phyloP scores from a whole-genome alignment of 2,888 invertebrate species.

The Mechanitis mazaeus region DNA sequence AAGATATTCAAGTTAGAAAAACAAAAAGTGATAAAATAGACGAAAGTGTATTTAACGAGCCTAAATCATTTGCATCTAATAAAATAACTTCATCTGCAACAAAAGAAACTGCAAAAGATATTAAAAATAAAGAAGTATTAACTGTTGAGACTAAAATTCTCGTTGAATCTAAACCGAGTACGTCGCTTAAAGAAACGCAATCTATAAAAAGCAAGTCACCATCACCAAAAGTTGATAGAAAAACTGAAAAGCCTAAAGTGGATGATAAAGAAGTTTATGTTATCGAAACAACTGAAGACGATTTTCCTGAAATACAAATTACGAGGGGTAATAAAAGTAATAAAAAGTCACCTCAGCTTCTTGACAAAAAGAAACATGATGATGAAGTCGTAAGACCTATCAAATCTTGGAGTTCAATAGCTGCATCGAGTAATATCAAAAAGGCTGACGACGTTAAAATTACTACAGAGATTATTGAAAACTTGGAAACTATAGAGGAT shows the following conservation, averaged over 20 bases:
- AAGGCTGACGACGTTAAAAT: slow-evolving; percentile 36
- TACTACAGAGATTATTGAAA: slow-evolving; percentile 24
- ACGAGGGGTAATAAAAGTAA: slow-evolving; percentile 55
- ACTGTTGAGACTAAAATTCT: slow-evolving; percentile 12
- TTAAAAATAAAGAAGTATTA: slow-evolving; percentile 18
- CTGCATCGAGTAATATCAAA: slow-evolving; percentile 53
- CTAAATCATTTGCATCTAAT: slow-evolving; percentile 8
- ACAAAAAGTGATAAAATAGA: slow-evolving; percentile 32
- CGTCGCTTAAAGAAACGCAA: slow-evolving; percentile 42
- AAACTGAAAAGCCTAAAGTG: slow-evolving; percentile 40
- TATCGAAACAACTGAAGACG: slow-evolving; percentile 64
- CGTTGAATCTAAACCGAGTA: slow-evolving; percentile 22
- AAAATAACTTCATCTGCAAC: slow-evolving; percentile 8
- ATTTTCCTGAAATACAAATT: slow-evolving; percentile 69
- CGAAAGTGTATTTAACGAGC: slow-evolving; percentile 14
- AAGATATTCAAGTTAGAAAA: slow-evolving; percentile 35
- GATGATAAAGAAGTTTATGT: slow-evolving; percentile 65
- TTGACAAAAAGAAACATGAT: slow-evolving; percentile 34
- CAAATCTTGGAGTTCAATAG: slow-evolving; percentile 76
- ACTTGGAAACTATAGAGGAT: slow-evolving; percentile 27
- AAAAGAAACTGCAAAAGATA: slow-evolving; percentile 14
- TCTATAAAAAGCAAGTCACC: slow-evolving; percentile 55
- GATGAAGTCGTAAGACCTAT: slow-evolving; percentile 49
- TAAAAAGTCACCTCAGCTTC: slow-evolving; percentile 55
- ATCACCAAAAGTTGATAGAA: slow-evolving; percentile 53